Base-by-base conservation (phyloP, 1,140 invertebrate species). In the Sesamia nonagrioides region DNA sequence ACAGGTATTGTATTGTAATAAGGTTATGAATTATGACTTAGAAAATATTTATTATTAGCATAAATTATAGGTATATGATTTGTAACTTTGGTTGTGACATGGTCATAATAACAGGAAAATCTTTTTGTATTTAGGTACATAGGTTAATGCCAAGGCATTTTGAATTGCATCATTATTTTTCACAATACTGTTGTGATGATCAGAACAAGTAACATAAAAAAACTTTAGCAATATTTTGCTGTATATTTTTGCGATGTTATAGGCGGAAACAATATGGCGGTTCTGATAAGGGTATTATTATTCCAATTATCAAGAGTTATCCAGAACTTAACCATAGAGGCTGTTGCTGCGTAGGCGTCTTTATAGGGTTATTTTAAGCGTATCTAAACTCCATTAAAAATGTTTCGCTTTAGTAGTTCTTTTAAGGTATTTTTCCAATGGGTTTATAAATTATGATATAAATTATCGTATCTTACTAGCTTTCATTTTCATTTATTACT, bases 281-380 rank as follows among this genome's bases (percentile, higher is more conserved):
- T 48, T 6, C 0, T 68, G 42, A 48, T 68, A 68, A 68, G 18
- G 21, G 40, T 68, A 68, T 68, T 48, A 68, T 68, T 68, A 48
- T 21, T 40, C 21, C 42, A 68, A 68, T 68, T 68, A 68, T 61
- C 33, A 15, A 5, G 21, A 27, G 21, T 68, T 68, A 11, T 68
- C 11, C 42, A 7, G 40, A 61, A 37, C n/a, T 50, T 33, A 68
- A 68, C 63, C 63, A 68, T 68, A 68, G 40, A 68, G 18, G 13
- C 13, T 68, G 63, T 68, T 48, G 18, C 17, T 2, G 50, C 21
- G 42, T 18, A 45, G 37, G 37, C 35, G 61, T 42, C 15, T 37
- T 13, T 13, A 45, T 15, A n/a, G 13, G 17, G 17, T 17, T 21
- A 66, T 66, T 66, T 66, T 2, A 35, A 45, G 61, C 2, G 63